Base-by-base conservation (phyloP, 2,113 vertebrate genomes). In the Pionites leucogaster region DNA sequence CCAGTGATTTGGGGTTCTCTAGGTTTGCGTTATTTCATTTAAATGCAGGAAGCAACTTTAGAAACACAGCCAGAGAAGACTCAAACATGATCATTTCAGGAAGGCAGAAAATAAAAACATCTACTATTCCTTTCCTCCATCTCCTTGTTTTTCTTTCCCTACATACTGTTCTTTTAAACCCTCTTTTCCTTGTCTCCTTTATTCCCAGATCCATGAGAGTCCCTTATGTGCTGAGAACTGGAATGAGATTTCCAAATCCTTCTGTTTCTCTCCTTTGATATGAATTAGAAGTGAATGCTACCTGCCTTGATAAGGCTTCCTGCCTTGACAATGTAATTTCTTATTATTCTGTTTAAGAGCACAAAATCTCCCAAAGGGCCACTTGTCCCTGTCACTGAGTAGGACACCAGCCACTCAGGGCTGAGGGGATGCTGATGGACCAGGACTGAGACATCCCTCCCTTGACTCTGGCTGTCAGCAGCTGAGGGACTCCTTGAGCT, bases 221-320 rank as follows among this genome's bases (percentile, higher is more conserved):
- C 25, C 68, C 31, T 72, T 82, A 57, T 13, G 23, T 29, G 41
- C 29, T 49, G 53, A 78, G 78, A 85, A 87, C 13, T n/a, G 53
- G 44, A 87, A 57, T 8, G 31, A 76, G 47, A 64, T 28, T 68
- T 72, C 52, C 57, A 91, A 84, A 52, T 33, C 41, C 39, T 91
- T 76, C n/a, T 82, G 52, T 50, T 95, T 79, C 35, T 60, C 50
- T 60, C 17, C 50, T 88, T 90, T 59, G 33, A 75, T 76, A 60
- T 0, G 3, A 82, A 68, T 68, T n/a, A 65, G 52, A 85, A 71
- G 47, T 17, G 57, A 84, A 60, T 0, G 0, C 27, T 25, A 62
- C 60, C 71, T 65, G 77, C 31, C 82, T 88, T 64, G 52, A 55
- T 64, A 76, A 82, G 19, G 52, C 47, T 90, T 85, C 68, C 39